Evolutionary conservation across 2,888 invertebrate species (phyloP).

Genomic region (Sycophila texana): DNA sequence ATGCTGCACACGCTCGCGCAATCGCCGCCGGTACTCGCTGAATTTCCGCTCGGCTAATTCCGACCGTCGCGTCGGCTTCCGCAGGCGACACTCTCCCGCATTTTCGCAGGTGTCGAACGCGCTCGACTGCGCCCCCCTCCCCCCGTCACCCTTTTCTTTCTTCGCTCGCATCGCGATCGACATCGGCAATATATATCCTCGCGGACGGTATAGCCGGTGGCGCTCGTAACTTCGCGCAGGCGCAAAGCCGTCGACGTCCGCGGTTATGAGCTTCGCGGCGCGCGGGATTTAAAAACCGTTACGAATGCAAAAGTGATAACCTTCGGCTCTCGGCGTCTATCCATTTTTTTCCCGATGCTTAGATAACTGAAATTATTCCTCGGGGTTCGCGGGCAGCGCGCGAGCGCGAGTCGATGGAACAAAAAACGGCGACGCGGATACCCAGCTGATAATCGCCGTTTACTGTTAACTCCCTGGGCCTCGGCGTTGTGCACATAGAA

Average conservation of each 20-base stretch:
- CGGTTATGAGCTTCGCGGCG: background rate
- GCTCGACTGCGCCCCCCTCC: background rate
- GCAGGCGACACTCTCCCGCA: slow-evolving; percentile 15
- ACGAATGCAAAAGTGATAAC: slow-evolving; percentile 51
- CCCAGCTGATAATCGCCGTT: slow-evolving; percentile 21
- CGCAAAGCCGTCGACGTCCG: too few species aligned
- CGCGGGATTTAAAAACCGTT: slow-evolving; percentile 30
- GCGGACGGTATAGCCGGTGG: background rate
- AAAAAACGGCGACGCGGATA: slow-evolving; percentile 22
- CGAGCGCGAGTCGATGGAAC: background rate
- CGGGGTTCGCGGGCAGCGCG: background rate
- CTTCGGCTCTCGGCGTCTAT: background rate
- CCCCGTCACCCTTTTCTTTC: background rate
- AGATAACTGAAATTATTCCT: slow-evolving; percentile 50
- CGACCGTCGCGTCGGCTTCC: slow-evolving; percentile 17
- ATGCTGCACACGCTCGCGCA: too few species aligned
- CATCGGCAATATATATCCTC: background rate
- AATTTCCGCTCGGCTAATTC: slow-evolving; percentile 36
- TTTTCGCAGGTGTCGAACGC: slow-evolving; percentile 22
- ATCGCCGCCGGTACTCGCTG: slow-evolving; percentile 10
- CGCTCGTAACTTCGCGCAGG: background rate
- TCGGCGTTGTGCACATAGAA: background rate
- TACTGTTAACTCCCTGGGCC: slow-evolving; percentile 19
- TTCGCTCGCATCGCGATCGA: background rate
- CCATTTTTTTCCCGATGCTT: slow-evolving; percentile 17